Conservation (phyloP, 2,888 invertebrate genomes). For the Polia nebulosa region DNA sequence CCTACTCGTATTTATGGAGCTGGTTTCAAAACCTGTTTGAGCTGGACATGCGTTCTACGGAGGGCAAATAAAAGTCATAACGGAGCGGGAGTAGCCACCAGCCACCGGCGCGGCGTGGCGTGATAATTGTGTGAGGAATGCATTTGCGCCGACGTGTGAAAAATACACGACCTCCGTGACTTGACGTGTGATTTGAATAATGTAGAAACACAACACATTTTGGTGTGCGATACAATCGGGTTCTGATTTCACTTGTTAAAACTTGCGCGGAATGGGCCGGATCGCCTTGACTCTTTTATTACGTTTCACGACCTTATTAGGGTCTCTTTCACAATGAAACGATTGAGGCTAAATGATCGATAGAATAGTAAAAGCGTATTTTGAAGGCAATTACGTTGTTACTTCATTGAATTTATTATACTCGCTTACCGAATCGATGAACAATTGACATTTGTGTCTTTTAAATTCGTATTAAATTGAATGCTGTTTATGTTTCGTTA, state of each 20-base stretch:
- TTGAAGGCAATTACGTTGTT: constrained; percentile 48
- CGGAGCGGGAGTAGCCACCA: constrained; percentile 78
- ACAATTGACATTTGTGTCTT: constrained; percentile 44
- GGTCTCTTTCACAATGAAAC: constrained; percentile 59
- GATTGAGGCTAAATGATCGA: constrained; percentile 56
- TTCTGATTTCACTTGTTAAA: constrained; percentile 62
- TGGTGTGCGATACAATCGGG: constrained; percentile 42
- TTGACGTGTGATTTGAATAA: constrained; percentile 66
- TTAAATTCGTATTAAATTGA: constrained; percentile 48
- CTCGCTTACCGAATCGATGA: constrained; percentile 29
- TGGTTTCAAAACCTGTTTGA: constrained; percentile 76
- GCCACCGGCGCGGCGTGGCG: constrained; percentile 43
- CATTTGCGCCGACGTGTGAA: constrained; percentile 77
- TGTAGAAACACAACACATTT: constrained; percentile 56
- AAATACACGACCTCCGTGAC: constrained; percentile 68
- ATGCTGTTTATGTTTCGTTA: constrained; percentile 41
- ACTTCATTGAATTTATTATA: constrained; percentile 39
- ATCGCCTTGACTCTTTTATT: constrained; percentile 61
- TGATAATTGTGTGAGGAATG: constrained; percentile 82
- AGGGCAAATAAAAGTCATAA: constrained; percentile 87
- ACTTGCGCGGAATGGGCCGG: constrained; percentile 54
- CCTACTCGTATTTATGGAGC: constrained; percentile 78
- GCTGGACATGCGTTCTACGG: constrained; percentile 73
- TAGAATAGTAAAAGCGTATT: constrained; percentile 56
- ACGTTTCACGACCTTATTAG: constrained; percentile 55